Conservation (phyloP, 2,797 vertebrate species). For the Parauchenoglanis ngamensis region DNA sequence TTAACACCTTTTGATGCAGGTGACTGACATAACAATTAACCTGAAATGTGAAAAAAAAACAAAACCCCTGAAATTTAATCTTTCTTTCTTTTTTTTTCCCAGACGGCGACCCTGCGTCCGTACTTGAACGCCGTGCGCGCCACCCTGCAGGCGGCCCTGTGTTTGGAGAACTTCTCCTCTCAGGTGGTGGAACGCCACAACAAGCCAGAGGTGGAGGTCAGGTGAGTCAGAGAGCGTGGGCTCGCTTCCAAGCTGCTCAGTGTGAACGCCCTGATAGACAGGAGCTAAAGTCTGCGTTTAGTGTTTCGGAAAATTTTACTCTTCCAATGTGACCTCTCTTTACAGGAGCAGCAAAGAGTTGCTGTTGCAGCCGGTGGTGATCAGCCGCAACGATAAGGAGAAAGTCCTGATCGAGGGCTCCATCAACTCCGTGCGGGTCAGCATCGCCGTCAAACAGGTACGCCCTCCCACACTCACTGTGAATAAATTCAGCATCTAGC, state of each 20-base stretch:
- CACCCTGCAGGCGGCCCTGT: slow-evolving; percentile 94
- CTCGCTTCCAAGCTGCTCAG: neutral
- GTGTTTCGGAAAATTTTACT: neutral
- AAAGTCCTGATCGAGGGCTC: slow-evolving; percentile 97
- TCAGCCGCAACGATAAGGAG: slow-evolving; percentile 97
- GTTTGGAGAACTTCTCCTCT: slow-evolving; percentile 98
- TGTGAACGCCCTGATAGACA: neutral
- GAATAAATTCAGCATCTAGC: too few species aligned
- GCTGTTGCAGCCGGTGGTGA: slow-evolving; percentile 91
- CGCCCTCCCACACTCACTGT: neutral
- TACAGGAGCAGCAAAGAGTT: slow-evolving; percentile 96
- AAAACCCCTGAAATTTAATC: too few species aligned
- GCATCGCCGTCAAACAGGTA: slow-evolving; percentile 98
- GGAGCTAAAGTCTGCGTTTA: neutral
- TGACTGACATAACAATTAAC: neutral
- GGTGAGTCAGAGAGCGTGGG: slow-evolving; percentile 73
- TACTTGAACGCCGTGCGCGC: slow-evolving; percentile 95
- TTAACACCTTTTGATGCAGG: neutral
- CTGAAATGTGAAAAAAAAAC: neutral
- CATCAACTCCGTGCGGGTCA: slow-evolving; percentile 97
- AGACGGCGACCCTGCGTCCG: slow-evolving; percentile 96
- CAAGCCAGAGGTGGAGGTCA: slow-evolving; percentile 97
- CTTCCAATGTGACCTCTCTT: neutral
- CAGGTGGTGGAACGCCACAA: slow-evolving; percentile 98
- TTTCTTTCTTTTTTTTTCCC: slow-evolving; percentile 11